A percentile compares a stretch with the other conserved stretches of the same genome.
These are phyloP conservation scores for Hirudinaria manillensis DNA, from an alignment of 2,888 invertebrate species.

Conservation along the genomic window DNA sequence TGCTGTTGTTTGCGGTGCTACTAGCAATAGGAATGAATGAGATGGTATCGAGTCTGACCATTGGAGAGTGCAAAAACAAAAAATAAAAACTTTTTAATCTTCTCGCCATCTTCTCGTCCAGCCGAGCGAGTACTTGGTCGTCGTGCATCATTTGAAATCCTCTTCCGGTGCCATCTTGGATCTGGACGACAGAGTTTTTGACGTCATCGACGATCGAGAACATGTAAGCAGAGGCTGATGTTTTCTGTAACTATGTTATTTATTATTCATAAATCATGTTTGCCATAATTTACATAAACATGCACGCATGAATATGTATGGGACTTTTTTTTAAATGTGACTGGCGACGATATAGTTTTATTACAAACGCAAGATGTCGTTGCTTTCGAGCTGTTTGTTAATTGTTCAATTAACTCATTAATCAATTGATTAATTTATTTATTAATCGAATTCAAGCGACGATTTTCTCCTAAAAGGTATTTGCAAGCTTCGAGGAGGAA, in stretches of 20 bases:
- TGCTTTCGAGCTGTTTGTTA: too few species aligned
- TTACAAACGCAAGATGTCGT: too few species aligned
- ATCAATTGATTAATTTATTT: too few species aligned
- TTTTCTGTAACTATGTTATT: too few species aligned
- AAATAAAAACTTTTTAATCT: not conserved
- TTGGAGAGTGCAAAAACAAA: too few species aligned
- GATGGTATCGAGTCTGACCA: too few species aligned
- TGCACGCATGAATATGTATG: not conserved
- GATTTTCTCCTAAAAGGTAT: not conserved
- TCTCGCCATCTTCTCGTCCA: constrained; percentile 39
- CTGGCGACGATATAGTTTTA: too few species aligned
- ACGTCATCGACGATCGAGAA: constrained; percentile 92
- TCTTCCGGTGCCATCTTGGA: constrained; percentile 85
- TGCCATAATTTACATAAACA: not conserved
- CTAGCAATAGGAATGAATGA: too few species aligned
- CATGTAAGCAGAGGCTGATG: constrained; percentile 57
- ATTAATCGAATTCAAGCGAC: too few species aligned
- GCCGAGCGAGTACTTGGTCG: constrained; percentile 76
- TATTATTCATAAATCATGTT: not conserved
- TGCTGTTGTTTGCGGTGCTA: too few species aligned
- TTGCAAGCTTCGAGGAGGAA: constrained; percentile 23
- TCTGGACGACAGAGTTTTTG: constrained; percentile 85
- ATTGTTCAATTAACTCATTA: too few species aligned
- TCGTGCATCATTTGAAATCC: constrained; percentile 83
- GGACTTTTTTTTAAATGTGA: too few species aligned